A percentile compares a stretch with the other conserved stretches of the same genome.
phyloP scores from a whole-genome alignment of 2,113 vertebrate species.

The Burhinus bistriatus region DNA sequence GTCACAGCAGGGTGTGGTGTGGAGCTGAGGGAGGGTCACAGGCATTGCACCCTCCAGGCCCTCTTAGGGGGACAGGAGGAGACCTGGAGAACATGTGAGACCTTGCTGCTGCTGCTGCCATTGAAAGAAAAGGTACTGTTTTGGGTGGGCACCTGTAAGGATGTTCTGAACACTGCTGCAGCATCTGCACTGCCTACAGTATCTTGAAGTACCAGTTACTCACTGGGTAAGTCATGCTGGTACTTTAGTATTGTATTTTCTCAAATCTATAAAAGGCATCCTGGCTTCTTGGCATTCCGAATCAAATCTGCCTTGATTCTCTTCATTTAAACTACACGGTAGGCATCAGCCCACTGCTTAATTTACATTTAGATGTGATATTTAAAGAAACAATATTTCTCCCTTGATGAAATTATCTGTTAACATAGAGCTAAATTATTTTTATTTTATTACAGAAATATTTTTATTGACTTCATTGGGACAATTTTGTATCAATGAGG shows the following conservation, averaged over 20 bases:
- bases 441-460: neutral
- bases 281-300: neutral
- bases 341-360: constrained; percentile 20
- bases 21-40: neutral
- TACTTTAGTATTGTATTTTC: neutral
- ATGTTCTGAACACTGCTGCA: neutral
- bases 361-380: constrained; percentile 46
- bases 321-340: constrained; percentile 1
- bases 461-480: neutral
- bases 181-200: neutral
- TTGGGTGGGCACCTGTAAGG: neutral
- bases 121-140: neutral
- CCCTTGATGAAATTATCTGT: neutral
- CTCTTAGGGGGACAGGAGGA: neutral
- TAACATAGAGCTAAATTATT: neutral
- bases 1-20: neutral
- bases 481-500: neutral
- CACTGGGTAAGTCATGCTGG: neutral
- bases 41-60: neutral
- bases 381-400: constrained; percentile 7
- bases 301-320: neutral
- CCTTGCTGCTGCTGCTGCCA: neutral
- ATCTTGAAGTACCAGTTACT: neutral
- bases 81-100: neutral
- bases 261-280: neutral